Evolutionary conservation across 2,888 invertebrate species (phyloP).

Genomic region (Cephus nigrinus): DNA sequence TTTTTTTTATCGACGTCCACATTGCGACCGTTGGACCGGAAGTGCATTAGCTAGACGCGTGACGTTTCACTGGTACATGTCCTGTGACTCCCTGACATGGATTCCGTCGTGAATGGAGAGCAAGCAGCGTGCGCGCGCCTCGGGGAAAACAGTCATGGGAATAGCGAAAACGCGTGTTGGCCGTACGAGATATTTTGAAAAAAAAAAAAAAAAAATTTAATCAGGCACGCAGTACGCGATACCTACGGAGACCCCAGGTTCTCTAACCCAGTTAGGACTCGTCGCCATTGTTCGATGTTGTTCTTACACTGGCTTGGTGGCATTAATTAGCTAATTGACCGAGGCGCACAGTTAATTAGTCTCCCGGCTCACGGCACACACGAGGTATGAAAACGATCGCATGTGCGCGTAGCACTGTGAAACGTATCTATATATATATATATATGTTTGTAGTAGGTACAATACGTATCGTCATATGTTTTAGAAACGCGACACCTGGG

Average conservation of each 20-base stretch:
- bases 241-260: background rate
- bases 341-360: conserved; percentile 40
- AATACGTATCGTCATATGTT: background rate
- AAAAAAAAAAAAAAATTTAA: background rate
- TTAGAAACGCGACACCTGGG: background rate
- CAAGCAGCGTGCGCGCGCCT: background rate
- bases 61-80: background rate
- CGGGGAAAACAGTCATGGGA: background rate
- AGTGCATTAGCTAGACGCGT: background rate
- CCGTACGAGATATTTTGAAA: background rate
- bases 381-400: background rate
- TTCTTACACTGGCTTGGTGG: conserved; percentile 14
- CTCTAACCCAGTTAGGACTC: background rate
- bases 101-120: background rate
- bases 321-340: conserved; percentile 53
- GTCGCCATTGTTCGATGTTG: background rate
- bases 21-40: background rate
- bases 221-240: background rate
- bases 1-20: background rate
- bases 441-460: background rate
- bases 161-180: background rate
- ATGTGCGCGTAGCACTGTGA: background rate
- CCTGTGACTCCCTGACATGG: background rate
- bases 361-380: background rate
- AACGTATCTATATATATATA: background rate